Base-by-base conservation (phyloP, 2,113 vertebrate genomes). In the Nothocercus nigrocapillus region DNA sequence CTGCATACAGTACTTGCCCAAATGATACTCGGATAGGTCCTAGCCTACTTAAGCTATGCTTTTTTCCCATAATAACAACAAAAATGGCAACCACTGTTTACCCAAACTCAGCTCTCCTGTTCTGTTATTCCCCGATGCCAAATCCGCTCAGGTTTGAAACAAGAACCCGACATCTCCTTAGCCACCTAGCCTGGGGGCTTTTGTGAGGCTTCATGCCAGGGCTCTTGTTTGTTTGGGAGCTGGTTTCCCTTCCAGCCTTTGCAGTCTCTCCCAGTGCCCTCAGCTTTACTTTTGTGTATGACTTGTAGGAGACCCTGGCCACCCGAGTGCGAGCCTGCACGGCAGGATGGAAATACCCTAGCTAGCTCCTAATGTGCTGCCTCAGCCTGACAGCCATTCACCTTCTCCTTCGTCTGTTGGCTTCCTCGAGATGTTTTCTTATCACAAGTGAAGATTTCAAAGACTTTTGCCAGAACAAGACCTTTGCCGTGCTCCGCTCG, bases 301-400 rank as follows among this genome's bases (percentile, higher is more conserved):
- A 81, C 27, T 59, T 78, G 76, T 38, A 85, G 79, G 68, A 74
- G 27, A 70, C 7, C 3, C 47, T 89, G 54, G 49, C 17, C 25
- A 32, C 49, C 7, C 0, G 14, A 67, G 54, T 9, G 24, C 56
- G 78, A 90, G 36, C 13, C 45, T 77, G 64, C 21, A 49, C n/a
- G 27, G n/a, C 36, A 70, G 36, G 13, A 68, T 88, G 73, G 76
- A 94, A 96, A 93, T 58, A 90, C 61, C 51, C 76, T 59, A 72
- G 88, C 77, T 70, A 63, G 27, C 59, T 93, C 38, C 45, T 75
- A 72, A 81, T 59, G n/a, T 9, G 51, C 40, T 77, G 44, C 45
- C 45, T 67, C 77, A 70, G 73, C 64, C 76, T 86, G 68, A 47
- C 40, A 93, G 45, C 63, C 58, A 40, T 30, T 16, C 16, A 67